A percentile compares a stretch with the other conserved stretches of the same genome.
Evolutionary conservation across 2,113 vertebrate genomes (phyloP).

Genomic region (Colossoma macropomum): DNA sequence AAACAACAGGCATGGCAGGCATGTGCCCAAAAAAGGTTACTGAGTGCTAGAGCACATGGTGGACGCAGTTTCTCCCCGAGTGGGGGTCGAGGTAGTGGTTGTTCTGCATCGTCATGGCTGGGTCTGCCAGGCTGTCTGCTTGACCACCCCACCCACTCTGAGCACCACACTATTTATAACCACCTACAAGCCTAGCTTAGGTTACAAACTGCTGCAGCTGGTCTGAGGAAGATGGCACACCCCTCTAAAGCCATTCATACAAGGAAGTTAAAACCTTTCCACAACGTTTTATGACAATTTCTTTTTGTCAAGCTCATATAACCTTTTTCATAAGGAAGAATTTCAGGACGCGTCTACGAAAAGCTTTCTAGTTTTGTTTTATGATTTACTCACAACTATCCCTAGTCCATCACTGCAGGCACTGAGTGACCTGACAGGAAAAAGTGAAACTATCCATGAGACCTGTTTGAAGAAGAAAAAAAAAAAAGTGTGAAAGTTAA

Average conservation of each 20-base stretch:
- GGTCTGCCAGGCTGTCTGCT: conserved; percentile 47
- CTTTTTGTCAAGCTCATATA: not conserved
- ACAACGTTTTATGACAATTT: not conserved
- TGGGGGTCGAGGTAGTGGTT: conserved; percentile 26
- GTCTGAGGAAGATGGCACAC: conserved; percentile 16
- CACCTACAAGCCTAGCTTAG: conserved; percentile 48
- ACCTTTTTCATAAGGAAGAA: not conserved
- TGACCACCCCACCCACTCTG: conserved; percentile 42
- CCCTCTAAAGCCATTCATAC: not conserved
- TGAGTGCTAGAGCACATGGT: not conserved
- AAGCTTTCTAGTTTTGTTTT: not conserved
- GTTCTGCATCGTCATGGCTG: conserved; percentile 69
- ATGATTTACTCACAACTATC: not conserved
- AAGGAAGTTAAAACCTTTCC: not conserved
- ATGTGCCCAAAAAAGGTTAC: conserved; percentile 77
- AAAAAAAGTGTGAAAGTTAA: no score
- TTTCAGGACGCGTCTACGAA: not conserved
- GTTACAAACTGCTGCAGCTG: conserved; percentile 43
- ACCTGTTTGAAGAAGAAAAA: no score
- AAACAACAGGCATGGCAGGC: conserved; percentile 60
- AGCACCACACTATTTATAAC: conserved; percentile 67
- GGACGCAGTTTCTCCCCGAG: conserved; percentile 5
- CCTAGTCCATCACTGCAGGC: not conserved
- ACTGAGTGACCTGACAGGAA: not conserved
- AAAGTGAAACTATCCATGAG: not conserved